Evolutionary conservation across 2,113 vertebrate species (phyloP), one percentile per base, ranked within the genome.

Genomic region (Hemichromis elongatus): DNA sequence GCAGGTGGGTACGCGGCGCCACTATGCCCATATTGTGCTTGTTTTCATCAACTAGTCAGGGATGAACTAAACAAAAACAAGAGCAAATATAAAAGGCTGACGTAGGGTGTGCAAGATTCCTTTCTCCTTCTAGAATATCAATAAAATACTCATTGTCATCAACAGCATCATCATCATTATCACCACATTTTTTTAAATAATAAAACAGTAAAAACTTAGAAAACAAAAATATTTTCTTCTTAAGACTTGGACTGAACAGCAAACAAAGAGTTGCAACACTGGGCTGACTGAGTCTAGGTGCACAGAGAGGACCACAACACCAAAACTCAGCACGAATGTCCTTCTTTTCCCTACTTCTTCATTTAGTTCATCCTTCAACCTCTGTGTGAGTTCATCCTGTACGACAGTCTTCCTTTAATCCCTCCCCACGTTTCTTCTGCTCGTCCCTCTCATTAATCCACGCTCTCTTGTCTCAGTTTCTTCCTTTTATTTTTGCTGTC

Each of bases 11-110:
- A 96, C 95, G 96, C 95, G 96, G 96, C 95, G 95, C 90, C 93
- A 93, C 95, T 93, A 87, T 90, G 83, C 83, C 90, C 85, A 77
- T 91, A 81, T 94, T 94, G 93, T 96, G 95, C 95, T 95, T 95
- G 63, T 93, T 81, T 59, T 92, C 82, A 70, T 92, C 73, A 91
- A 90, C 94, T 84, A 83, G 57, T 87, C 75, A 84, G 92, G 90
- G 92, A 90, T 77, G 59, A 94, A 94, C 82, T 13, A 86, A 93
- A 92, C 83, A 80, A 75, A 80, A 54, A 56, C 24, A 45, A 97
- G 96, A 97, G 93, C 97, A 98, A 97, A 97, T 98, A 97, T 95
- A 97, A 97, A 97, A 98, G 96, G 95, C 94, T 95, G 96, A 97
- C 95, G 95, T 87, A 94, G 94, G 94, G 96, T 96, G 97, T 97